A percentile compares a stretch with the other conserved stretches of the same genome.
These are phyloP conservation scores for Tympanuchus pallidicinctus DNA, from an alignment of 2,113 vertebrate genomes.

Conservation along the genomic window DNA sequence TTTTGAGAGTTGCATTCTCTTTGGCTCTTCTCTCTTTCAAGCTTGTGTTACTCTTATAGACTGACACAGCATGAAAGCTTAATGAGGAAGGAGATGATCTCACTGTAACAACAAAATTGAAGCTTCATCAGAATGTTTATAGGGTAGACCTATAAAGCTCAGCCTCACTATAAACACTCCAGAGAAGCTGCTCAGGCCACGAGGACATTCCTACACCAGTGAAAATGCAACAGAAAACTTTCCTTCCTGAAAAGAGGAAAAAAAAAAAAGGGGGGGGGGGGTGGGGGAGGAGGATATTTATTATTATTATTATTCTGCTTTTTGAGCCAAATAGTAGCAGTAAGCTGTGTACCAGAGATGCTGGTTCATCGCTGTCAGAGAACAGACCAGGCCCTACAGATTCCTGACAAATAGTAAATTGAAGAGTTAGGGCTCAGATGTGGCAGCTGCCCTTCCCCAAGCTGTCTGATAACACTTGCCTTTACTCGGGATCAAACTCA, in stretches of 20 bases:
- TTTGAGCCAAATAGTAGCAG: neutral
- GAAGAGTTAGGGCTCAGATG: neutral
- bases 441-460: neutral
- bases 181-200: neutral
- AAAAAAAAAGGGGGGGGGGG: too few species aligned
- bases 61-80: conserved; percentile 72
- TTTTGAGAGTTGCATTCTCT: conserved; percentile 59
- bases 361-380: neutral
- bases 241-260: neutral
- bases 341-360: neutral
- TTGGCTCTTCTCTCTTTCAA: conserved; percentile 55
- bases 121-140: conserved; percentile 64
- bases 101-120: conserved; percentile 66
- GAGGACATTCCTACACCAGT: neutral
- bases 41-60: conserved; percentile 63
- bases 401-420: neutral
- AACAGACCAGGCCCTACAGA: neutral
- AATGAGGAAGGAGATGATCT: conserved; percentile 72
- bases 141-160: conserved; percentile 58
- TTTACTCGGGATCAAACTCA: neutral
- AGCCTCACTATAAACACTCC: conserved; percentile 23
- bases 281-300: too few species aligned
- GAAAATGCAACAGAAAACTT: conserved; percentile 31
- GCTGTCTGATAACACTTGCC: neutral
- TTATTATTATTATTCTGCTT: neutral